Evolutionary conservation across 2,888 invertebrate genomes (phyloP).

Genomic region (Terebella lapidaria): DNA sequence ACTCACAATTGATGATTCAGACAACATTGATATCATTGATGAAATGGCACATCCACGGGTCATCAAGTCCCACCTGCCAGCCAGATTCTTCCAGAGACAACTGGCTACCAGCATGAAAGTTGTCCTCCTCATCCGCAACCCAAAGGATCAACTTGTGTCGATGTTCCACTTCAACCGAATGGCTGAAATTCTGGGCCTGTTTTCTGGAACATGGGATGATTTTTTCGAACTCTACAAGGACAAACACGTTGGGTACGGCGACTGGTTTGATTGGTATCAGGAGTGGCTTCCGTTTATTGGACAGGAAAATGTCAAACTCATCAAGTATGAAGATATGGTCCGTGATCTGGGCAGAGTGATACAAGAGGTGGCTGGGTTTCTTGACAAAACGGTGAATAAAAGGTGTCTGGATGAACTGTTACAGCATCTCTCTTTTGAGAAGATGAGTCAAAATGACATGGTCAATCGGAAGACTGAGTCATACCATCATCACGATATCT

Average conservation of each 20-base stretch:
- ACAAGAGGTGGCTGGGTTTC: neutral
- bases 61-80: neutral
- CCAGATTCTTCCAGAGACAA: neutral
- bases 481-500: neutral
- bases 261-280: neutral
- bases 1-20: too few species aligned
- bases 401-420: neutral
- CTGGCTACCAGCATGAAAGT: neutral
- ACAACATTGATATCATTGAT: too few species aligned
- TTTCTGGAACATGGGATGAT: neutral
- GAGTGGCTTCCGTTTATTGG: neutral
- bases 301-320: neutral
- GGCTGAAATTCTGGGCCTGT: neutral
- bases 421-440: neutral
- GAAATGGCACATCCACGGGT: neutral
- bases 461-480: neutral
- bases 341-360: neutral
- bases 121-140: neutral
- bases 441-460: neutral
- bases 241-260: neutral
- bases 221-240: neutral
- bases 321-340: conserved; percentile 1
- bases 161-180: neutral
- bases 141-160: neutral
- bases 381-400: neutral